Conservation (phyloP, 2,113 vertebrate species). For the Natator depressus region DNA sequence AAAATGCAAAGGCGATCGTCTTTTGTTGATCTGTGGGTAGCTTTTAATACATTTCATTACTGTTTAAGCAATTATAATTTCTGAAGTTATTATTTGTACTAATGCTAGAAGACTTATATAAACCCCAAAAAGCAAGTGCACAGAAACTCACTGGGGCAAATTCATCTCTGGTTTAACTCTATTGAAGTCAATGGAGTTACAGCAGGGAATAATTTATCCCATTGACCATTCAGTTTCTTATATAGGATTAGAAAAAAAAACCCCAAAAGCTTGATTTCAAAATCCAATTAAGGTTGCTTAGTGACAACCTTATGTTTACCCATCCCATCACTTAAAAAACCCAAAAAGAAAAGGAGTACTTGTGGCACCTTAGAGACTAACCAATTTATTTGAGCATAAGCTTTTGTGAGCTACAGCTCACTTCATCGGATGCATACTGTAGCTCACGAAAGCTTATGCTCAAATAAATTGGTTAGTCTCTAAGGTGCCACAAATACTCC, state of each 20-base stretch:
- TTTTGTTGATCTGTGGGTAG: background rate
- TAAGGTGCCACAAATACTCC: no score
- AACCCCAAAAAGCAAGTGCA: accelerated
- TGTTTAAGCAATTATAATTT: background rate
- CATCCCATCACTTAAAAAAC: background rate
- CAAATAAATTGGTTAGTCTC: no score
- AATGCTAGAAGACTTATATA: background rate
- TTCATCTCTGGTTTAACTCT: accelerated
- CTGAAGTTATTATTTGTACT: background rate
- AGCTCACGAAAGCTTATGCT: no score
- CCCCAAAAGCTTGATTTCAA: accelerated
- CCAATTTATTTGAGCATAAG: no score
- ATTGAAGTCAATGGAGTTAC: background rate
- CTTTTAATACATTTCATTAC: background rate
- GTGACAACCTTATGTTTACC: background rate
- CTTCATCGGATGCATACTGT: no score
- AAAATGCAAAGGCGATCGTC: accelerated
- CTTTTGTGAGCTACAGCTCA: no score
- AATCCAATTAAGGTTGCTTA: background rate
- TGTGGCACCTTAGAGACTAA: no score
- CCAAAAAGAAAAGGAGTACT: no score
- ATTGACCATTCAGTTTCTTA: background rate
- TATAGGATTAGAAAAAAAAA: background rate
- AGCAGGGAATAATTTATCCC: background rate
- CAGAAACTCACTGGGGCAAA: background rate